These are phyloP conservation scores for Muscidifurax raptorellus DNA, from an alignment of 1,140 invertebrate species.

Conservation along the genomic window DNA sequence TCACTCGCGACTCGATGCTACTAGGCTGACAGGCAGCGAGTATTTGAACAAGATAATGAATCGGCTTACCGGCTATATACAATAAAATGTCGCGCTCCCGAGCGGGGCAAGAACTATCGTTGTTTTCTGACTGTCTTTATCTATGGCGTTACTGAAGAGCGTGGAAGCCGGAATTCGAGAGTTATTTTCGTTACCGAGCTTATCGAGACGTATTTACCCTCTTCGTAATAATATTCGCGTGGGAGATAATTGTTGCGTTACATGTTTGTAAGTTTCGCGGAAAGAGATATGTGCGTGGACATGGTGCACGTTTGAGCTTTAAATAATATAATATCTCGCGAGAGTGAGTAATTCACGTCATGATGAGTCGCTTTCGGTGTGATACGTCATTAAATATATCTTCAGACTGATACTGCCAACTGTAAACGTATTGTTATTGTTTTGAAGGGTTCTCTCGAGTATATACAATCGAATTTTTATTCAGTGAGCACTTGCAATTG, in stretches of 20 bases:
- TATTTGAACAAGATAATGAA: slow-evolving; percentile 47
- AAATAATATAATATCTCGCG: neutral
- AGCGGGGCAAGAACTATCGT: slow-evolving; percentile 16
- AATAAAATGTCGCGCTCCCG: neutral
- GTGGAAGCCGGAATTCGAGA: neutral
- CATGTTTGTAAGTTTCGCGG: neutral
- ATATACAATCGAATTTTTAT: too few relatives aligned
- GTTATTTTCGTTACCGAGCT: neutral
- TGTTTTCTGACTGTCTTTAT: slow-evolving; percentile 36
- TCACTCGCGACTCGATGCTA: neutral
- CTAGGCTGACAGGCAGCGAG: slow-evolving; percentile 12
- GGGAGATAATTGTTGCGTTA: neutral
- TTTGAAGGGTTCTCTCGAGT: too few relatives aligned
- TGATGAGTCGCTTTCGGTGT: neutral
- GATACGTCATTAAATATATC: too few relatives aligned
- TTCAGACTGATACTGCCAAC: too few relatives aligned
- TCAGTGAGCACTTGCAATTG: too few relatives aligned
- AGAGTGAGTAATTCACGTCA: neutral
- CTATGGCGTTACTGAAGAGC: neutral
- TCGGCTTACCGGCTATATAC: neutral
- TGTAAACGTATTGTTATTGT: too few relatives aligned
- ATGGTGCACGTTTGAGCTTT: neutral
- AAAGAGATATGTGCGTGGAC: neutral
- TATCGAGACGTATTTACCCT: neutral
- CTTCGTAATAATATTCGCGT: neutral